Conservation (phyloP, 1,140 invertebrate species). For the fruit fly (Drosophila melanogaster) region DNA sequence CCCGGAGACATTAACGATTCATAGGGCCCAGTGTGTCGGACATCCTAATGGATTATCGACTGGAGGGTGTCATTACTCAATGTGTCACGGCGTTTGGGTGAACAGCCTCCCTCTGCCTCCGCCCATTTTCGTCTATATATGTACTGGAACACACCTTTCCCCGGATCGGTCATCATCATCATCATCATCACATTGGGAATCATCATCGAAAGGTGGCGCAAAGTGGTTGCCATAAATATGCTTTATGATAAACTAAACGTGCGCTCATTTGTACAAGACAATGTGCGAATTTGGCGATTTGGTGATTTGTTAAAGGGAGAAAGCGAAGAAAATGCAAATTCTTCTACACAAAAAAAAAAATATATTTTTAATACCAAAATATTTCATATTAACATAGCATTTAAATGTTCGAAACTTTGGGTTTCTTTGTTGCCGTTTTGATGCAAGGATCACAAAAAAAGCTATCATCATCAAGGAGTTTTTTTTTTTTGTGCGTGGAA, state of each 20-base stretch:
- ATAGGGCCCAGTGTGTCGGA: constrained; percentile 41
- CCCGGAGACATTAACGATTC: constrained; percentile 45
- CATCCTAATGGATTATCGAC: constrained; percentile 61
- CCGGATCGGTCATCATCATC: constrained; percentile 36
- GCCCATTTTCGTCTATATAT: not conserved
- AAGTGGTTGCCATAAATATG: constrained; percentile 65
- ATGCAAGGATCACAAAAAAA: not conserved
- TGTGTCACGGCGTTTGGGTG: constrained; percentile 57
- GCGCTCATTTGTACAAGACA: constrained; percentile 55
- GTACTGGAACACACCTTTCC: not conserved
- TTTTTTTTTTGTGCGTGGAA: not conserved
- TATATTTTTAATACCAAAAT: too few relatives aligned
- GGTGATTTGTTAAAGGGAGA: constrained; percentile 4
- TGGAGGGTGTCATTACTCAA: constrained; percentile 69
- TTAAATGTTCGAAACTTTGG: too few relatives aligned
- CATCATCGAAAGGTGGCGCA: constrained; percentile 40
- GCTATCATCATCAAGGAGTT: constrained; percentile 2
- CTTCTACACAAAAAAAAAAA: too few relatives aligned
- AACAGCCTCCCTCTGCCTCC: not conserved
- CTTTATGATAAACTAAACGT: constrained; percentile 67
- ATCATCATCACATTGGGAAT: constrained; percentile 25
- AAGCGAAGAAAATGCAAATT: too few relatives aligned
- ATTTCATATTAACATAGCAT: too few relatives aligned
- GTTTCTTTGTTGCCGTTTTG: too few relatives aligned
- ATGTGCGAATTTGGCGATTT: not conserved